Percentiles rank a stretch among this genome's conserved stretches.
Conservation (phyloP, 2,113 vertebrate species). For the Merops nubicus region DNA sequence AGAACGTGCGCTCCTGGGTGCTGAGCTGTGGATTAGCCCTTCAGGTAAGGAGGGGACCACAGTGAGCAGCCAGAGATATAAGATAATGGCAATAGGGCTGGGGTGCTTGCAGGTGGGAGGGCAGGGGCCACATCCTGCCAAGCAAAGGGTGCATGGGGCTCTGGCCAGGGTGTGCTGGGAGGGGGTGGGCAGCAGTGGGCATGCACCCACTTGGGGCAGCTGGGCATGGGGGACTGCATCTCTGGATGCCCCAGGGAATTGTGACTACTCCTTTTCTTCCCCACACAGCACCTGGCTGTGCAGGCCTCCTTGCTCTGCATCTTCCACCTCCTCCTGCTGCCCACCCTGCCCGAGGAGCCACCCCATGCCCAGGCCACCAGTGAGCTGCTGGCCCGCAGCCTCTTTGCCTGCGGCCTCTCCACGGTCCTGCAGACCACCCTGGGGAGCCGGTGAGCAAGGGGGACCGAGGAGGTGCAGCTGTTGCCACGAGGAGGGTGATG, state of each 20-base stretch:
- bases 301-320: slow-evolving; percentile 79
- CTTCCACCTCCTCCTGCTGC: slow-evolving; percentile 76
- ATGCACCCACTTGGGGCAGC: too few species aligned
- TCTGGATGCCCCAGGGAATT: not conserved
- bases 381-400: slow-evolving; percentile 77
- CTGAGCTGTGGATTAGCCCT: slow-evolving; percentile 76
- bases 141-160: not conserved
- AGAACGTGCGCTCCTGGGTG: slow-evolving; percentile 40
- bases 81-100: not conserved
- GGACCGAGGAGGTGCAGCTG: not conserved
- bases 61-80: not conserved
- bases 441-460: slow-evolving; percentile 80
- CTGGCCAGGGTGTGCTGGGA: not conserved
- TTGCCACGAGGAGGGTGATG: not conserved
- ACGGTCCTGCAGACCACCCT: slow-evolving; percentile 79
- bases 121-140: not conserved
- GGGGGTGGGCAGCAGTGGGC: not conserved
- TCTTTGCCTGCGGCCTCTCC: slow-evolving; percentile 84
- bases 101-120: not conserved
- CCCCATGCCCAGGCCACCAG: slow-evolving; percentile 11
- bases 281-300: slow-evolving; percentile 79
- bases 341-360: slow-evolving; percentile 26
- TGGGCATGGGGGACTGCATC: not conserved
- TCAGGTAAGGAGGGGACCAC: slow-evolving; percentile 55
- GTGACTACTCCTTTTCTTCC: not conserved